phyloP scores from a whole-genome alignment of 2,113 vertebrate genomes.

The Corydoras sp. region DNA sequence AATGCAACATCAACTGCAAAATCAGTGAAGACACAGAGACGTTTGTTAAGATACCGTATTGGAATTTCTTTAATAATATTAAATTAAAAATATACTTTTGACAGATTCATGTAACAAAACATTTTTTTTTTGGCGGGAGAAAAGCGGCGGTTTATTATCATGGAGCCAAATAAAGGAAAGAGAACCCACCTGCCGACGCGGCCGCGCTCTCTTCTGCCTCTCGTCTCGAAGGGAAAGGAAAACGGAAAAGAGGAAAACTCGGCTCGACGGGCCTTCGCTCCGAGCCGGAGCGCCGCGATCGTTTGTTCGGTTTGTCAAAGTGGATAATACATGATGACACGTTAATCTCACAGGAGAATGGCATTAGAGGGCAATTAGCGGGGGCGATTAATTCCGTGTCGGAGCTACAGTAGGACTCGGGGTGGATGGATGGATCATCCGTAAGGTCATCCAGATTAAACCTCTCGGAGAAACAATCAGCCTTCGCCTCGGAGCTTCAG shows the following conservation, averaged over 20 bases:
- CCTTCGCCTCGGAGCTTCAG: too few species aligned
- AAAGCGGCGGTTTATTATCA: conserved; percentile 1
- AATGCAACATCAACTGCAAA: background rate
- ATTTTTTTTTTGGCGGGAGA: conserved; percentile 40
- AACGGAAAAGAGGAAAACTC: conserved; percentile 17
- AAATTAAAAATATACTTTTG: conserved; percentile 99
- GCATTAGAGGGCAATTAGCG: conserved; percentile 26
- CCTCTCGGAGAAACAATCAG: background rate
- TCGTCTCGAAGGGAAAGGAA: background rate
- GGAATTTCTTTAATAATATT: conserved; percentile 99
- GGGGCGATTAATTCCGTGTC: background rate
- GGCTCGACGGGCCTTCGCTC: conserved; percentile 35
- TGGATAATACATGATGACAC: conserved; percentile 39
- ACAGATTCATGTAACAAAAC: conserved; percentile 99
- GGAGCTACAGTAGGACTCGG: too few species aligned
- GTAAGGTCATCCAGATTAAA: background rate
- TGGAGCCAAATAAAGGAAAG: conserved; percentile 36
- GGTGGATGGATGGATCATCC: too few species aligned
- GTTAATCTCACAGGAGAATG: conserved; percentile 32
- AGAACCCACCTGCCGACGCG: conserved; percentile 8
- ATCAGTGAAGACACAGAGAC: background rate
- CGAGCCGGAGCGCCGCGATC: conserved; percentile 21
- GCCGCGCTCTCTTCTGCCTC: conserved; percentile 10
- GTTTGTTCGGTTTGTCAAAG: conserved; percentile 40
- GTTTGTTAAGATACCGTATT: conserved; percentile 80